Conservation (phyloP, 2,113 vertebrate species). For the Pithys albifrons region DNA sequence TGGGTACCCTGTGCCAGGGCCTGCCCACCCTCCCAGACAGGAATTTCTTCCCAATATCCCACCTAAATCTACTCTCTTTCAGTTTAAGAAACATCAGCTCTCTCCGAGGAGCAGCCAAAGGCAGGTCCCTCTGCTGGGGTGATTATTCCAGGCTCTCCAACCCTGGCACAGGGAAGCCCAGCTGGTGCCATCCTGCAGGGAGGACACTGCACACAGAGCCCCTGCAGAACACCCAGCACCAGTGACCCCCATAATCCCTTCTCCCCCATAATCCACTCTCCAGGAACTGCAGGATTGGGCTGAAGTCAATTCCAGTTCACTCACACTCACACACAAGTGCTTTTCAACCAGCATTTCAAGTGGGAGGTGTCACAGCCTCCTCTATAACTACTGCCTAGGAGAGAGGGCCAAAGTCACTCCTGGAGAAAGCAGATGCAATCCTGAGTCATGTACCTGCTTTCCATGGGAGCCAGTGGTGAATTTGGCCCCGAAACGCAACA, state of each 20-base stretch:
- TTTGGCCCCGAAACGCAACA: constrained; percentile 53
- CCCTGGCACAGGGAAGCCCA: not conserved
- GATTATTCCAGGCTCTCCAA: not conserved
- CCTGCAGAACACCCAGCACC: not conserved
- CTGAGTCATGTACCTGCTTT: constrained; percentile 49
- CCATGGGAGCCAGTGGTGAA: constrained; percentile 49
- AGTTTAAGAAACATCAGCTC: not conserved
- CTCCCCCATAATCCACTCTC: not conserved
- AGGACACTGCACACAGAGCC: not conserved
- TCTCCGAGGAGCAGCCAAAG: not conserved
- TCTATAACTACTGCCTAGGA: not conserved
- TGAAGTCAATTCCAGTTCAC: not conserved
- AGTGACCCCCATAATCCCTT: not conserved
- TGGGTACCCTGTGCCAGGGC: not conserved
- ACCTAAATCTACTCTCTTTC: not conserved
- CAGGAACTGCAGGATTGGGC: constrained; percentile 49
- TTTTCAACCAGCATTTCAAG: not conserved
- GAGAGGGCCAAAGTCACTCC: constrained; percentile 59
- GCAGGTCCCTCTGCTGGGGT: not conserved
- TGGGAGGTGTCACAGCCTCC: constrained; percentile 6
- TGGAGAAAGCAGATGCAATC: constrained; percentile 55
- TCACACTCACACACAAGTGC: not conserved
- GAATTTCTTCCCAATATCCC: not conserved
- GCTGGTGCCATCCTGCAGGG: not conserved
- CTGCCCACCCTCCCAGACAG: not conserved